Conservation (phyloP, 2,888 invertebrate species). For the Tridacna crocea region DNA sequence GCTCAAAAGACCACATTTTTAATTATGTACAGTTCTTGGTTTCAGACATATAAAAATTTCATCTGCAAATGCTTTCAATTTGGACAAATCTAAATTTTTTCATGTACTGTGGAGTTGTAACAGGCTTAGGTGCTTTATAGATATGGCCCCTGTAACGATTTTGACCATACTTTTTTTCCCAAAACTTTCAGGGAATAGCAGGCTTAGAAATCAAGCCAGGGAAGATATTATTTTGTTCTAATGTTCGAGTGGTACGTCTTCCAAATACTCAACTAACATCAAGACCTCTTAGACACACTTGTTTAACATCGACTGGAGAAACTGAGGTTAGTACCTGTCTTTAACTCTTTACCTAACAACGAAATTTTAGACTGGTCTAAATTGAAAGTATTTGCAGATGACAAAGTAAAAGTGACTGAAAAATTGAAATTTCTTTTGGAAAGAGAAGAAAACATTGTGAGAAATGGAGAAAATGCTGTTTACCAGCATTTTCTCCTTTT, state of each 20-base stretch:
- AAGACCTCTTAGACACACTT: slow-evolving; percentile 50
- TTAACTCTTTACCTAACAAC: not conserved
- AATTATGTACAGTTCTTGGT: no score
- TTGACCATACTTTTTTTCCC: not conserved
- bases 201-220: slow-evolving; percentile 55
- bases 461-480: no score
- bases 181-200: slow-evolving; percentile 39
- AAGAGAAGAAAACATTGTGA: no score
- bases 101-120: not conserved
- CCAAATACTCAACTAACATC: slow-evolving; percentile 53
- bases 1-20: no score
- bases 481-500: no score
- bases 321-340: slow-evolving; percentile 55
- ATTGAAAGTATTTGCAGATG: not conserved
- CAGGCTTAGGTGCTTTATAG: not conserved
- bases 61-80: no score
- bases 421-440: no score
- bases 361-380: not conserved
- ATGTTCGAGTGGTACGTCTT: slow-evolving; percentile 65
- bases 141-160: not conserved
- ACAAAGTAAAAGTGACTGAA: not conserved
- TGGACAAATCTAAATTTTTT: not conserved
- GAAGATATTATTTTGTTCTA: slow-evolving; percentile 60
- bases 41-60: no score
- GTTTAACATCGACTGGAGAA: slow-evolving; percentile 66